Evolutionary conservation across 2,797 vertebrate genomes (phyloP), one percentile per base, ranked within the genome.

Genomic region (Clarias fuscus): DNA sequence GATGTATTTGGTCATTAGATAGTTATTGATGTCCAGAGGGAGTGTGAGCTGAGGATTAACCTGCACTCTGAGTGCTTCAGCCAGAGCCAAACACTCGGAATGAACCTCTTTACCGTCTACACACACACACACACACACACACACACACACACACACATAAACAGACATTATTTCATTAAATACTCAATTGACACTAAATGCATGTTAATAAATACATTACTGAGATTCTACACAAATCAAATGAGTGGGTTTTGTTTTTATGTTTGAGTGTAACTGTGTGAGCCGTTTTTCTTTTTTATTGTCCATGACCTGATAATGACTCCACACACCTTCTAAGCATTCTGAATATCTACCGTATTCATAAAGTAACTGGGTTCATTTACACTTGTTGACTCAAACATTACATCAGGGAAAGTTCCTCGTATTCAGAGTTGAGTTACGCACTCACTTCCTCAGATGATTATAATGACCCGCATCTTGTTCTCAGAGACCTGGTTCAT

Each of bases 21-120:
- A 97, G 93, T 97, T 97, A 90, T 99, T 99, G 95, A 99, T 96
- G 86, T 99, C 97, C 30, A 98, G 95, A 0, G 98, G 97, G 83
- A 99, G 94, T 3, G 95, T 96, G 85, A 97, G 95, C 90, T 96
- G 96, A 71, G 95, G 93, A 84, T 97, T 95, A 0, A 94, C 94
- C 90, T 96, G 96, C 70, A 98, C 93, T 72, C 94, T 95, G 1
- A 97, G 98, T 6, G 96, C 94, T 24, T 97, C 95, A 75, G 97
- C 95, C 37, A 96, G 92, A 0, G 94, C 95, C 90, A 99, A 92
- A 30, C 91, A 96, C 86, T 96, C 95, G 0, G 92, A 92, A 0
- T 95, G 96, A 84, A 96, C 92, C 84, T 94, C 94, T 88, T 89
- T 94, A 89, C 95, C 93, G 75, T 93, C 97, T 99, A 89, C 43